Evolutionary conservation across 2,113 vertebrate species (phyloP), one percentile per base, ranked within the genome.

Genomic region (Ondatra zibethicus): DNA sequence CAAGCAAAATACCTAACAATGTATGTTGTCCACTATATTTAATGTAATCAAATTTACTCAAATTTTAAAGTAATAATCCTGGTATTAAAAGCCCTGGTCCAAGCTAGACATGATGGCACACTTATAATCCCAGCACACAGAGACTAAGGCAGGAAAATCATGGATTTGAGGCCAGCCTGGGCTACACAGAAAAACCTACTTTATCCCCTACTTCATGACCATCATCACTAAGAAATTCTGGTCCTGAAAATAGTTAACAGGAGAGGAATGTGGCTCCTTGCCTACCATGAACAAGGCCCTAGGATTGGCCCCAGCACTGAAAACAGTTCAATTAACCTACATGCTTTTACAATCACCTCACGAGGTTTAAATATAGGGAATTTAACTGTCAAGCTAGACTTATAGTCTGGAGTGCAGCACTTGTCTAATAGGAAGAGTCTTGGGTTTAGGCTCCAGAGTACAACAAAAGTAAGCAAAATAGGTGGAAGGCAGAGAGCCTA

Each of bases 331-430:
- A 81, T 29, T 88, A 92, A 96, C 19, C 72, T 50, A 61, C 5
- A 89, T 73, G 21, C 42, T 91, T 92, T 87, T 68, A 25, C 29
- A 93, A 90, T 80, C 58, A 95, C 45, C n/a, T 84, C 33, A 81
- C 14, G 75, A 23, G 16, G 23, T 76, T 93, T 91, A 92, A 97
- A 11, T 93, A 78, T 93, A 88, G 91, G 47, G 92, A 84, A 91
- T 80, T 80, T 33, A 95, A 73, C 39, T 87, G 61, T 66, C 73
- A 93, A n/a, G 63, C 45, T 66, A 50, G 66, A 25, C 65, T 88
- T 47, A n/a, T 17, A 47, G 55, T 50, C 27, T 10, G 25, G n/a
- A 31, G n/a, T 70, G 13, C 1, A 88, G 61, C 5, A 78, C 47
- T 45, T 80, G n/a, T 39, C 73, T 36, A 78, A 27, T 52, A 58